phyloP scores from a whole-genome alignment of 1,140 invertebrate genomes.

The Zaprionus africanus region DNA sequence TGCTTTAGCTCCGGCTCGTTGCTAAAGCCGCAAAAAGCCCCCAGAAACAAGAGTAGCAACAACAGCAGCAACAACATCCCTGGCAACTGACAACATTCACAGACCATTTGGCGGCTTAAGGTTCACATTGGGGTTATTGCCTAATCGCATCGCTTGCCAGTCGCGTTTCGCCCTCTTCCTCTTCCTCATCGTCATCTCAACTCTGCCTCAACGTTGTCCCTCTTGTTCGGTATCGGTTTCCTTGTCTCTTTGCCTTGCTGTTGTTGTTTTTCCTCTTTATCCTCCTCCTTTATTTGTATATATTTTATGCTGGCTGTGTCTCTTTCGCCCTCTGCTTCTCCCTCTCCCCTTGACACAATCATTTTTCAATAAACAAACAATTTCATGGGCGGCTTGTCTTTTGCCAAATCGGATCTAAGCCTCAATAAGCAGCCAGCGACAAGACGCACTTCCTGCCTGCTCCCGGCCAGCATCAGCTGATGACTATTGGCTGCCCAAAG shows the following conservation, averaged over 20 bases:
- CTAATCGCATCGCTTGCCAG: slow-evolving; percentile 77
- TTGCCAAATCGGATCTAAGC: slow-evolving; percentile 81
- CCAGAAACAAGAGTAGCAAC: slow-evolving; percentile 42
- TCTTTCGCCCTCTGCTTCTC: neutral
- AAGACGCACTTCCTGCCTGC: slow-evolving; percentile 74
- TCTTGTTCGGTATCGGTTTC: slow-evolving; percentile 30
- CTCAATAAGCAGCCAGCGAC: slow-evolving; percentile 81
- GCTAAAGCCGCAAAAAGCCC: slow-evolving; percentile 72
- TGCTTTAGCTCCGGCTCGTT: slow-evolving; percentile 41
- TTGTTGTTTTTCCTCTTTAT: slow-evolving; percentile 36
- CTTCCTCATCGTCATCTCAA: neutral
- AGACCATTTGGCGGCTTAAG: slow-evolving; percentile 82
- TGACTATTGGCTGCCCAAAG: slow-evolving; percentile 60
- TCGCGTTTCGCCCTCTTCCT: slow-evolving; percentile 23
- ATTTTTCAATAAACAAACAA: slow-evolving; percentile 83
- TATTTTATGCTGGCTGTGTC: slow-evolving; percentile 18
- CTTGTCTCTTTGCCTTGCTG: slow-evolving; percentile 23
- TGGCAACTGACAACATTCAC: slow-evolving; percentile 73
- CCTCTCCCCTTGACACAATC: slow-evolving; percentile 58
- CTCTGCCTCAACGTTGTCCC: neutral
- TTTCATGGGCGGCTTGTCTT: slow-evolving; percentile 81
- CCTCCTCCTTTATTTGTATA: slow-evolving; percentile 16
- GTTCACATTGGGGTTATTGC: slow-evolving; percentile 78
- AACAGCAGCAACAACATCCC: slow-evolving; percentile 20
- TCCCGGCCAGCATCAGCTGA: slow-evolving; percentile 37